These are phyloP conservation scores for Drosophila atripex DNA, from an alignment of 2,888 invertebrate species.

Conservation along the genomic window DNA sequence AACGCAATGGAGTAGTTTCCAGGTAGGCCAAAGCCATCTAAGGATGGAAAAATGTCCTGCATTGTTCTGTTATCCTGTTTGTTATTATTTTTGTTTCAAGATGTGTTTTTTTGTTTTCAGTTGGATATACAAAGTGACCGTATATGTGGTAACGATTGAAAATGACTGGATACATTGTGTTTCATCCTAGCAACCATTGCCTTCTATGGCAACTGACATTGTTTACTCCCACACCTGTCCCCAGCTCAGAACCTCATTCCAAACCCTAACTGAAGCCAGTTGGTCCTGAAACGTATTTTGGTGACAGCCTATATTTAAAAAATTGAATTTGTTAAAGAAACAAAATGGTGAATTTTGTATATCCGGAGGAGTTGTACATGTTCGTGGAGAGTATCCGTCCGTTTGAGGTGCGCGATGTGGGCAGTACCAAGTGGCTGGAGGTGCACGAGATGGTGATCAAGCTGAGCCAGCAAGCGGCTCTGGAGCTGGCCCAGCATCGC, in stretches of 20 bases:
- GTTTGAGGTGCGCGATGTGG: conserved; percentile 88
- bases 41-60: conserved; percentile 23
- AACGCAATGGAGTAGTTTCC: conserved; percentile 66
- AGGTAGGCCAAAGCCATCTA: conserved; percentile 57
- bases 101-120: conserved; percentile 21
- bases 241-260: not conserved
- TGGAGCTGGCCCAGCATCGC: conserved; percentile 90
- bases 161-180: not conserved
- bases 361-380: conserved; percentile 89
- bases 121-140: conserved; percentile 18
- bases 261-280: not conserved
- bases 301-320: not conserved
- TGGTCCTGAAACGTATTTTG: not conserved
- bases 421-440: conserved; percentile 91
- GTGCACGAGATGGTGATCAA: conserved; percentile 93
- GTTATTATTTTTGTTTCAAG: conserved; percentile 17
- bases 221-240: conserved; percentile 5
- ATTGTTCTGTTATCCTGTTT: conserved; percentile 3
- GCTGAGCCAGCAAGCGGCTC: conserved; percentile 93
- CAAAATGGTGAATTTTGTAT: conserved; percentile 85
- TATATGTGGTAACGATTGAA: not conserved
- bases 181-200: conserved; percentile 36
- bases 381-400: conserved; percentile 89
- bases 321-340: not conserved
- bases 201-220: conserved; percentile 24